Conservation (phyloP, 2,797 vertebrate genomes). For the Danio aesculapii region DNA sequence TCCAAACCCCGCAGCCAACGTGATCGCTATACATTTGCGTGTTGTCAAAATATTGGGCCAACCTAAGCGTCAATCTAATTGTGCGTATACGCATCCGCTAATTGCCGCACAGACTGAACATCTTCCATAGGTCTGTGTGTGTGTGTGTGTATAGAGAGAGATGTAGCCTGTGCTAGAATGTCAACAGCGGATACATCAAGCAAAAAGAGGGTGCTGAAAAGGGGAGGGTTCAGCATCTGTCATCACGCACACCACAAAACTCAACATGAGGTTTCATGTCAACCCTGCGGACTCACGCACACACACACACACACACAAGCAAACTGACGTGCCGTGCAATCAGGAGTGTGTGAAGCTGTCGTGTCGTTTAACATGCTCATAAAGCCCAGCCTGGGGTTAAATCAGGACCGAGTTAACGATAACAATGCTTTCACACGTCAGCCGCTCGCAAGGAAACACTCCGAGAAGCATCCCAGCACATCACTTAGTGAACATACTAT, state of each 20-base stretch:
- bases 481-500: conserved; percentile 8
- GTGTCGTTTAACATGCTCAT: conserved; percentile 74
- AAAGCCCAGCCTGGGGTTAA: conserved; percentile 74
- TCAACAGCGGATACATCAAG: conserved; percentile 75
- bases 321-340: conserved; percentile 53
- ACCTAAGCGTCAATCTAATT: background rate
- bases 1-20: background rate
- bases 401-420: conserved; percentile 71
- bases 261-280: conserved; percentile 70
- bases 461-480: conserved; percentile 1
- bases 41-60: conserved; percentile 28
- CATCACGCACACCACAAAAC: conserved; percentile 65
- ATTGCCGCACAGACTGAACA: conserved; percentile 24
- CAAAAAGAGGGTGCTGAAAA: conserved; percentile 69
- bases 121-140: conserved; percentile 16
- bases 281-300: conserved; percentile 52
- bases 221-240: conserved; percentile 72
- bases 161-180: conserved; percentile 52
- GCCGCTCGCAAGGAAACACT: conserved; percentile 21
- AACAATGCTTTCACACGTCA: conserved; percentile 36
- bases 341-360: conserved; percentile 76
- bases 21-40: background rate
- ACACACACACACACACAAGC: background rate
- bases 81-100: conserved; percentile 15
- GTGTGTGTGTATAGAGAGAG: conserved; percentile 27